phyloP scores from a whole-genome alignment of 2,797 vertebrate genomes.

The Gadopsis bispinosus region DNA sequence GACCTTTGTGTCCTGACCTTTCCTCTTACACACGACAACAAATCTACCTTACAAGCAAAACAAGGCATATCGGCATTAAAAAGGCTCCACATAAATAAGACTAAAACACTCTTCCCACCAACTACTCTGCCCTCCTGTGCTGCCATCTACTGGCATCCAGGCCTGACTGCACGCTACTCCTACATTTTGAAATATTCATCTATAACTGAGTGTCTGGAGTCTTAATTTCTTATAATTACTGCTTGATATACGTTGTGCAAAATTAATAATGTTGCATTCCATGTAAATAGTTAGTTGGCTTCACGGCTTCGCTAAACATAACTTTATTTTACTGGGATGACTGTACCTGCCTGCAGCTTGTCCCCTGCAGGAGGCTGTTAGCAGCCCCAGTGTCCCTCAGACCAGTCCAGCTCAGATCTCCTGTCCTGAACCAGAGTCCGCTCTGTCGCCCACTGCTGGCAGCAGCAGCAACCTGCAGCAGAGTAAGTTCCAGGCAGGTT shows the following conservation, averaged over 20 bases:
- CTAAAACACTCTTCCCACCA: neutral
- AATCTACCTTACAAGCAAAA: neutral
- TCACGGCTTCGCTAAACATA: conserved; percentile 3
- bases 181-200: neutral
- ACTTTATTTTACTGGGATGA: conserved; percentile 32
- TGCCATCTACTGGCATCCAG: conserved; percentile 68
- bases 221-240: neutral
- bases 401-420: conserved; percentile 84
- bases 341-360: conserved; percentile 82
- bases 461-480: conserved; percentile 76
- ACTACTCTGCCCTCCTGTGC: conserved; percentile 46
- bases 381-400: conserved; percentile 77
- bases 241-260: conserved; percentile 12
- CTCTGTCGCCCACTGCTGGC: conserved; percentile 80
- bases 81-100: neutral
- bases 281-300: neutral
- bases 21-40: neutral
- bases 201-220: neutral
- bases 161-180: conserved; percentile 31
- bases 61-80: neutral
- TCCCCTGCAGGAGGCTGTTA: conserved; percentile 86
- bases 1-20: conserved; percentile 30
- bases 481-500: conserved; percentile 75
- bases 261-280: neutral
- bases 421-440: conserved; percentile 81